Base-by-base conservation (phyloP, 2,113 vertebrate genomes). In the Mungos mungo region DNA sequence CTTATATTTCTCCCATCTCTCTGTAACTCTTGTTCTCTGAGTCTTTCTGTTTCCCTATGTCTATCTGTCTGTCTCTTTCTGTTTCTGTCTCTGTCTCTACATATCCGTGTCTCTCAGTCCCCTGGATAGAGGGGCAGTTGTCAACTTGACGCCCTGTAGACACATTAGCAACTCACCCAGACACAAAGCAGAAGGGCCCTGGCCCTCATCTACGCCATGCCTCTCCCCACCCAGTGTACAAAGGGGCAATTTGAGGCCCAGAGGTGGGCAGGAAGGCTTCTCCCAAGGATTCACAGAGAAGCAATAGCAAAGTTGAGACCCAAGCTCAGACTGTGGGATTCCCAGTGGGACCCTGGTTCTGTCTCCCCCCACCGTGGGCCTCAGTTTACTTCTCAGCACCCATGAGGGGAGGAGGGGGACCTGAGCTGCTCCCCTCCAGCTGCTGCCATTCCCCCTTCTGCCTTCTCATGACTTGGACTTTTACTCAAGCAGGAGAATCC, bases 361-460 rank as follows among this genome's bases (percentile, higher is more conserved):
- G 23, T 72, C 52, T 74, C 65, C 38, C 60, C 50, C 4, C 0
- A 31, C 23, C n/a, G 1, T 65, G 65, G 79, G 29, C 79, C 45
- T 96, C 92, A 85, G 38, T 91, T 96, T 97, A 81, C 33, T 38
- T 45, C 38, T 93, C 18, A 38, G 54, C 18, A 90, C 63, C 38
- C 54, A 83, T 60, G 47, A 95, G 23, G 12, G 7, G 15, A 11
- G 33, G 38, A 89, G 41, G 50, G 33, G 38, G 0, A 77, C n/a
- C 45, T 90, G 31, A 47, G 33, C 27, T 92, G 50, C 41, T 76
- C 41, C 41, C 76, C 41, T 5, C 63, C 63, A 84, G 38, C 7
- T 92, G 68, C 38, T 65, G 1, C 27, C 92, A 81, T 81, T 74
- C 6, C 54, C 76, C 29, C 38, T 91, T 90, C 45, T 91, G 76